Percentiles rank a stretch among this genome's conserved stretches.
These are phyloP conservation scores for Spatulosminthurus flaviceps DNA, from an alignment of 2,888 invertebrate species.

Conservation along the genomic window DNA sequence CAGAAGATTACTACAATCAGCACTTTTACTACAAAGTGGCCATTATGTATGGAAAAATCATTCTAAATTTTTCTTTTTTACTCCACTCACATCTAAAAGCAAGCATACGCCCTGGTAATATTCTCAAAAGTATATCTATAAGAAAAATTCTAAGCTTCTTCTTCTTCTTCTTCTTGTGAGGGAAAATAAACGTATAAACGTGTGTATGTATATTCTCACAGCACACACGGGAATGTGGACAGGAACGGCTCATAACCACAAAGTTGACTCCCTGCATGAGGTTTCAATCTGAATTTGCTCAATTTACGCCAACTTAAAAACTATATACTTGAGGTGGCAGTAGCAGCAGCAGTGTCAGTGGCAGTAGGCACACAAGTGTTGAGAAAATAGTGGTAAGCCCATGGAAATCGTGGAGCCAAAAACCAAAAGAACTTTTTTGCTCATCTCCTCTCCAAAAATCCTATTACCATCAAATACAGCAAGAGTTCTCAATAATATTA, in stretches of 20 bases:
- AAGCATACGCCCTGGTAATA: too few relatives aligned
- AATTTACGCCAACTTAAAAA: conserved; percentile 35
- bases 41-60: neutral
- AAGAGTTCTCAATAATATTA: neutral
- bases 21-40: neutral
- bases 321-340: too few relatives aligned
- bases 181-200: neutral
- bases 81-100: too few relatives aligned
- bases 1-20: neutral
- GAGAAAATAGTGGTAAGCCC: conserved; percentile 41
- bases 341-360: too few relatives aligned
- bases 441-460: neutral
- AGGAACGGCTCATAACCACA: conserved; percentile 27
- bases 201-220: conserved; percentile 9
- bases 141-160: too few relatives aligned
- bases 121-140: too few relatives aligned
- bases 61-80: too few relatives aligned
- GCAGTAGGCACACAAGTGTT: conserved; percentile 28
- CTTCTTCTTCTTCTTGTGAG: too few relatives aligned
- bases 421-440: conserved; percentile 27
- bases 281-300: conserved; percentile 22
- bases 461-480: neutral
- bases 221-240: neutral
- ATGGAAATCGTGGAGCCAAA: conserved; percentile 33
- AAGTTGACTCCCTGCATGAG: conserved; percentile 35